phyloP scores from a whole-genome alignment of 2,888 invertebrate genomes.

The Trilocha varians region DNA sequence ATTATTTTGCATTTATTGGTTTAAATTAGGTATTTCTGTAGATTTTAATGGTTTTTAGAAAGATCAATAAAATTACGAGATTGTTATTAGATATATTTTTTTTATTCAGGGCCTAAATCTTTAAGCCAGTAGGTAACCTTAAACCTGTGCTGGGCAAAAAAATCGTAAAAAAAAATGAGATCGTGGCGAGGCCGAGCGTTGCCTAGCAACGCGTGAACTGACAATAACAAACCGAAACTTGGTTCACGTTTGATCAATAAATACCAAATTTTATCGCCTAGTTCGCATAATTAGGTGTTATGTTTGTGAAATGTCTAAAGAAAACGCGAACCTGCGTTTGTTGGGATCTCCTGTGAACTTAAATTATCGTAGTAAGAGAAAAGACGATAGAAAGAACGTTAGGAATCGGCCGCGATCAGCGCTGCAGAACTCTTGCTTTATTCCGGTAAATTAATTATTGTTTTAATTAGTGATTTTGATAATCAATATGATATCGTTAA shows the following conservation, averaged over 20 bases:
- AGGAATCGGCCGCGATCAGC: slow-evolving; percentile 58
- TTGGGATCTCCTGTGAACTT: slow-evolving; percentile 63
- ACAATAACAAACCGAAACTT: not conserved
- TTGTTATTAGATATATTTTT: too few species aligned
- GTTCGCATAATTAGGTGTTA: slow-evolving; percentile 20
- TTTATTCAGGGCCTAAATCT: too few species aligned
- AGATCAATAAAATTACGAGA: too few species aligned
- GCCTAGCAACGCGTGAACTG: slow-evolving; percentile 30
- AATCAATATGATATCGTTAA: too few species aligned
- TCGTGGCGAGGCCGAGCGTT: too few species aligned
- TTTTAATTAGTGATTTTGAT: too few species aligned
- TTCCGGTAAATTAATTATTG: slow-evolving; percentile 50
- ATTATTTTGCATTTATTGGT: too few species aligned
- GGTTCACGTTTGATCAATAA: not conserved
- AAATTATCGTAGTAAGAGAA: slow-evolving; percentile 54
- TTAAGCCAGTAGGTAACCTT: too few species aligned
- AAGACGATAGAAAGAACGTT: slow-evolving; percentile 51
- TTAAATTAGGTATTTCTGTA: too few species aligned
- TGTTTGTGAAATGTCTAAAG: slow-evolving; percentile 61
- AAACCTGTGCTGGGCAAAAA: too few species aligned
- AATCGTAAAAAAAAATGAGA: too few species aligned
- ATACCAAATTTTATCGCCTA: not conserved
- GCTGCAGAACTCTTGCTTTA: slow-evolving; percentile 46
- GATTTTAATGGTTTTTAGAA: too few species aligned
- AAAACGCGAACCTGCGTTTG: slow-evolving; percentile 54